Percentiles rank a stretch among this genome's conserved stretches.
Evolutionary conservation across 2,888 invertebrate genomes (phyloP).

Genomic region (Cephus pulcher): DNA sequence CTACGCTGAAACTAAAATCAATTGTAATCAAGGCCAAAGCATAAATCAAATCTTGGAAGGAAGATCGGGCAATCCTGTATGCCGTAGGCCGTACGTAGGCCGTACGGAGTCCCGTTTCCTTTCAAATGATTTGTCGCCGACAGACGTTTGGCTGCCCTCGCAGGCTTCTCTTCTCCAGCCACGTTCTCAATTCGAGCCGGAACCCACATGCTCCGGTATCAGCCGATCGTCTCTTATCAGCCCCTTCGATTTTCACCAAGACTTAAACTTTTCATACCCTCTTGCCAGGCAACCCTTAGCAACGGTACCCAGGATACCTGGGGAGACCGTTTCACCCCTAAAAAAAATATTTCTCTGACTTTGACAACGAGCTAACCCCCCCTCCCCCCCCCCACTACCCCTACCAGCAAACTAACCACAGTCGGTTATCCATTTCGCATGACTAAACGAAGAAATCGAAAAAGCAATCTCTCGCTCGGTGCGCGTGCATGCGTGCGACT

Average conservation of each 20-base stretch:
- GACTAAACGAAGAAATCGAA: neutral
- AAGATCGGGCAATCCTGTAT: conserved; percentile 22
- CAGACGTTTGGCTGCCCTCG: conserved; percentile 30
- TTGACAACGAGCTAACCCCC: neutral
- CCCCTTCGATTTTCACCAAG: neutral
- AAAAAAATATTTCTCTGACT: neutral
- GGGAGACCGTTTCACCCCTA: neutral
- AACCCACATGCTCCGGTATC: neutral
- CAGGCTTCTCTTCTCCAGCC: conserved; percentile 18
- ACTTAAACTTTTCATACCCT: neutral
- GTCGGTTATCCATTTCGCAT: neutral
- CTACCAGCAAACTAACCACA: neutral
- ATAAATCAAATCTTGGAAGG: conserved; percentile 51
- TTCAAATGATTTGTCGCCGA: conserved; percentile 46
- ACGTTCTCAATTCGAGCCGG: neutral
- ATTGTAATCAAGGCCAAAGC: conserved; percentile 53
- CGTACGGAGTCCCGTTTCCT: conserved; percentile 34
- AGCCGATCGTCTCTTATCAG: neutral
- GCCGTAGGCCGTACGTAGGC: conserved; percentile 21
- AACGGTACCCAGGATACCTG: neutral
- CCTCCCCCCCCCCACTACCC: neutral
- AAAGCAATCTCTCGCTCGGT: neutral
- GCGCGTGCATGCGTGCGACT: neutral
- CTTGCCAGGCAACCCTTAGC: neutral
- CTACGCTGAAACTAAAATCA: conserved; percentile 48